These are phyloP conservation scores for Bimastos eiseni DNA, from an alignment of 2,888 invertebrate genomes.

Conservation along the genomic window DNA sequence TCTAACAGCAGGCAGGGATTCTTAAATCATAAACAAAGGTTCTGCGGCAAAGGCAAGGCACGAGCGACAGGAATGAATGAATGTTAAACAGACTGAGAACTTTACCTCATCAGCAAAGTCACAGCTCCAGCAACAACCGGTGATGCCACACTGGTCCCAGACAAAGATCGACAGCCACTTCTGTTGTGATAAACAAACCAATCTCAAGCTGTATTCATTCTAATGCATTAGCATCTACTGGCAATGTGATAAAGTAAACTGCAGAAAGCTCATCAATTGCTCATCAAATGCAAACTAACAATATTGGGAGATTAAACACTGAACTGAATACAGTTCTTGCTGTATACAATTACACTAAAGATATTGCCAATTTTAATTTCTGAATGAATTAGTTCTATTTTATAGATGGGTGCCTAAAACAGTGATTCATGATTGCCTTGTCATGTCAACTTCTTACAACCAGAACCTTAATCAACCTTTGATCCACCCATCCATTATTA, in stretches of 20 bases:
- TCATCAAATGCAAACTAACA: neutral
- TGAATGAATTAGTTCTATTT: neutral
- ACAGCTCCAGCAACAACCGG: slow-evolving; percentile 96
- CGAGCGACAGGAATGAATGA: neutral
- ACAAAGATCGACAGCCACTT: slow-evolving; percentile 84
- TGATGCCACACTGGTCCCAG: slow-evolving; percentile 94
- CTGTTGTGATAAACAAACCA: slow-evolving; percentile 42
- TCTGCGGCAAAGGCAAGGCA: neutral
- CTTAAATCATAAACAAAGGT: neutral
- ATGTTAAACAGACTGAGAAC: neutral
- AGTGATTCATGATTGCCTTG: neutral
- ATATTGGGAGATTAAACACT: neutral
- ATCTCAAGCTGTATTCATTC: neutral
- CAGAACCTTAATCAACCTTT: no score
- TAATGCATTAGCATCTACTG: neutral
- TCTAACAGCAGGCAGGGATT: neutral
- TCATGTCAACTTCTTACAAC: neutral
- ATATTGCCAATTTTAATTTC: neutral
- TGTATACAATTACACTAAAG: neutral
- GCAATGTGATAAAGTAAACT: neutral
- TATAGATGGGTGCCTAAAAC: neutral
- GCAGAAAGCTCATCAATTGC: neutral
- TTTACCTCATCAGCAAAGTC: slow-evolving; percentile 70
- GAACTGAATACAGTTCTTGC: neutral
- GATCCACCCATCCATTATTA: no score